Percentiles rank a stretch among this genome's conserved stretches.
Conservation (phyloP, 2,888 invertebrate genomes). For the Slavum lentiscoides region DNA sequence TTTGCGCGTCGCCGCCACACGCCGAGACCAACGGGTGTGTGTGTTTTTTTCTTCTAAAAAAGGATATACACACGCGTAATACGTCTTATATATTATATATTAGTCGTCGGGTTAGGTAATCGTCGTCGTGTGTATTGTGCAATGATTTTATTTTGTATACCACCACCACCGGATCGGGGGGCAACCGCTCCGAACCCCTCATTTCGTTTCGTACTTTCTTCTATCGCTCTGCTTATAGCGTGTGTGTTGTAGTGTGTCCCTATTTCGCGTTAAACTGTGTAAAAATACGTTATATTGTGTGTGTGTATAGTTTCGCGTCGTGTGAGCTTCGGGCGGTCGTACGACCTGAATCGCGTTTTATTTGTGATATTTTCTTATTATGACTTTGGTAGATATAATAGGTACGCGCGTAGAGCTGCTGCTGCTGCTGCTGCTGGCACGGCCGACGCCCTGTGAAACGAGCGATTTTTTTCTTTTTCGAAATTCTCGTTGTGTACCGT, state of each 20-base stretch:
- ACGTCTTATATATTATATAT: neutral
- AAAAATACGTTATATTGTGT: neutral
- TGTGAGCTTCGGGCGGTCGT: neutral
- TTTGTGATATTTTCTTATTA: neutral
- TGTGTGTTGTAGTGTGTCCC: constrained; percentile 6
- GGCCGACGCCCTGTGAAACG: too few relatives aligned
- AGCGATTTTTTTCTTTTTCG: too few relatives aligned
- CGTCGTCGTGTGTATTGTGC: neutral
- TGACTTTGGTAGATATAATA: too few relatives aligned
- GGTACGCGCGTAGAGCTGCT: too few relatives aligned
- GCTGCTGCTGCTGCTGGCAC: too few relatives aligned
- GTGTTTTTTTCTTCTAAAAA: constrained; percentile 12
- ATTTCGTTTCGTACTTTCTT: neutral
- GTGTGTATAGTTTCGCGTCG: neutral
- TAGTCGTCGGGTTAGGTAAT: constrained; percentile 17
- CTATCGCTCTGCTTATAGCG: neutral
- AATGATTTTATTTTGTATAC: constrained; percentile 4
- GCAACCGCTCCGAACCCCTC: neutral
- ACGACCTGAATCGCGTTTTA: constrained; percentile 33
- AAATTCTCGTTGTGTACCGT: too few relatives aligned
- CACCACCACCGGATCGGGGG: neutral
- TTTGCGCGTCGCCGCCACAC: neutral
- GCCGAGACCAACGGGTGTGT: neutral
- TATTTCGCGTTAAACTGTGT: neutral
- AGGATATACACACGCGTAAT: neutral